Base-by-base conservation (phyloP, 2,113 vertebrate genomes). In the Gambusia affinis region DNA sequence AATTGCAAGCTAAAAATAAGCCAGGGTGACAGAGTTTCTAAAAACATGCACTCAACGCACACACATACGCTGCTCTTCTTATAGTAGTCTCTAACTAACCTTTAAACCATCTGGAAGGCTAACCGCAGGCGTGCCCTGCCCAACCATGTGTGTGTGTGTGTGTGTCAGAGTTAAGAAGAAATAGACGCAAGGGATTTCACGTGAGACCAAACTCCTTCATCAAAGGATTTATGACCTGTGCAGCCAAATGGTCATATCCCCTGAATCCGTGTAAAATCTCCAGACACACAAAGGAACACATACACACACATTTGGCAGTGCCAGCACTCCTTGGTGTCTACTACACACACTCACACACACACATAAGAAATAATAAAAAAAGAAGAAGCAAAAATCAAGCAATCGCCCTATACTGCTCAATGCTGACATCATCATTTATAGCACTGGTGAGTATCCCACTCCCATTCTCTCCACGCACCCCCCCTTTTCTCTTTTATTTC, bases 101-200 rank as follows among this genome's bases (percentile, higher is more conserved):
- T 87, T 88, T 89, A 91, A 93, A 89, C 85, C 91, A 93, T 92
- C 88, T 93, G 92, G 92, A 85, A 66, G 35, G 76, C 85, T 88
- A 86, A 93, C 92, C 92, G 61, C 89, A 27, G 75, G 80, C 80
- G 71, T 82, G 90, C 90, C 90, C 90, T 86, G 89, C 92, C 91
- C 89, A 87, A 80, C 69, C 81, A 44, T 47, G 68, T 39, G 17
- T 78, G 65, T 64, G 64, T 47, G 78, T 69, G 79, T 81, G 69
- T 73, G 73, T 79, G 73, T 75, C 29, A 64, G 44, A 29, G 29
- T 17, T 37, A 42, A 57, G 70, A 33, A 31, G 47, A 37, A 54
- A 63, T n/a, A 64, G 67, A 67, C 67, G 51, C 31, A 42, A 27
- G 44, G 60, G 60, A 57, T 30, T 78, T 69, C 70, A 82, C 73